These are phyloP conservation scores for Cryptus armator DNA, from an alignment of 2,888 invertebrate genomes.

Conservation along the genomic window DNA sequence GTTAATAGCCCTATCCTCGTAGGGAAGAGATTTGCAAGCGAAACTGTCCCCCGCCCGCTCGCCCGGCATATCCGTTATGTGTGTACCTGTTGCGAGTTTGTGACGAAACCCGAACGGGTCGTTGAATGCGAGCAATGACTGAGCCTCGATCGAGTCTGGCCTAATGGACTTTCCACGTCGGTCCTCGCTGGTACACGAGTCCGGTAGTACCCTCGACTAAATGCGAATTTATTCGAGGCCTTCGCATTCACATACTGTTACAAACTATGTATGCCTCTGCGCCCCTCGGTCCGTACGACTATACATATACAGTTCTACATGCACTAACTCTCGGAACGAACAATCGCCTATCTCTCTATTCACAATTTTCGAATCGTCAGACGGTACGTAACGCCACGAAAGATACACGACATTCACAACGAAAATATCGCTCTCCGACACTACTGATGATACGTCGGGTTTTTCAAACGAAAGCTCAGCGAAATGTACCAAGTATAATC, in stretches of 20 bases:
- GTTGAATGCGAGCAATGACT: slow-evolving; percentile 55
- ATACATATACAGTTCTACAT: neutral
- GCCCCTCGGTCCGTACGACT: neutral
- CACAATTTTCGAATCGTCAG: slow-evolving; percentile 5
- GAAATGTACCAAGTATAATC: too few species aligned
- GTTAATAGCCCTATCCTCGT: neutral
- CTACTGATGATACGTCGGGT: too few species aligned
- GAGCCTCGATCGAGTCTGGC: slow-evolving; percentile 55
- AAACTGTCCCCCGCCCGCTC: neutral
- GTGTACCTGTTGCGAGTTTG: slow-evolving; percentile 53
- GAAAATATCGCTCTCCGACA: neutral
- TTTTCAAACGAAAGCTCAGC: too few species aligned
- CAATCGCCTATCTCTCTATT: slow-evolving; percentile 3
- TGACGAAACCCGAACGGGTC: slow-evolving; percentile 15
- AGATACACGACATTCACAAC: neutral
- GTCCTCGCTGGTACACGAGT: slow-evolving; percentile 43
- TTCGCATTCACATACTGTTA: slow-evolving; percentile 19
- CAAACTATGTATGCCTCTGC: neutral
- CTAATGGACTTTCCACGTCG: slow-evolving; percentile 68
- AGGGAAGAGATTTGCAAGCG: slow-evolving; percentile 22
- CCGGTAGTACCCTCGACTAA: slow-evolving; percentile 43
- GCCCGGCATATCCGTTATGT: slow-evolving; percentile 44
- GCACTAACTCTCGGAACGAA: slow-evolving; percentile 7
- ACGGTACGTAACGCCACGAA: neutral
- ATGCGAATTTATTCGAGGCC: slow-evolving; percentile 65